These are phyloP conservation scores for Solenopsis fugax DNA, from an alignment of 1,140 invertebrate genomes.

Conservation along the genomic window DNA sequence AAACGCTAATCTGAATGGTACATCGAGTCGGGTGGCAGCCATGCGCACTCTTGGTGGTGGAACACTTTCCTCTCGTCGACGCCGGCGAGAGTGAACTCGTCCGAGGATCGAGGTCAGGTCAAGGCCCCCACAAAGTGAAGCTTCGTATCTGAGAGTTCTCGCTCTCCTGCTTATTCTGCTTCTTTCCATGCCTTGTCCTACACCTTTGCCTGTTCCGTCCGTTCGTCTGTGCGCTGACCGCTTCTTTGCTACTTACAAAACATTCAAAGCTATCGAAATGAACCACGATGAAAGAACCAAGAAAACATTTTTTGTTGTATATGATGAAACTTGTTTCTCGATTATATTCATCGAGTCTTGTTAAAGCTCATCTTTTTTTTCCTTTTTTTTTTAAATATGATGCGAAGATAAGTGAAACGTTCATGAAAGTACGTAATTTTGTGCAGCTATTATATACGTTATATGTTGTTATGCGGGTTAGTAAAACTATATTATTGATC, in stretches of 20 bases:
- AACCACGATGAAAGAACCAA: background rate
- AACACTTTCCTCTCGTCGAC: constrained; percentile 86
- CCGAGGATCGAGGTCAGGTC: constrained; percentile 86
- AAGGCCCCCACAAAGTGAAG: constrained; percentile 84
- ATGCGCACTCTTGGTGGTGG: constrained; percentile 77
- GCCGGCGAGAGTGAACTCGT: constrained; percentile 86
- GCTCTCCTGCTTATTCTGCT: constrained; percentile 35
- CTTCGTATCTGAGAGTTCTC: constrained; percentile 71
- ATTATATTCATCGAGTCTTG: background rate
- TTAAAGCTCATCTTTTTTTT: background rate
- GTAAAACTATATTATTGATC: constrained; percentile 25
- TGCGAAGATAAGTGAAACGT: constrained; percentile 11
- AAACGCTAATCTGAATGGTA: constrained; percentile 73
- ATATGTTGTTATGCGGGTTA: constrained; percentile 29
- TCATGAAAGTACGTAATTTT: constrained; percentile 19
- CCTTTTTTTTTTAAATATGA: background rate
- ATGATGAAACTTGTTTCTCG: background rate
- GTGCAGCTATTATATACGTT: constrained; percentile 20
- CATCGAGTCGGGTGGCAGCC: constrained; percentile 42
- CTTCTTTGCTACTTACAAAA: background rate
- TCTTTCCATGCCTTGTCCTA: background rate
- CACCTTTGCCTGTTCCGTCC: background rate
- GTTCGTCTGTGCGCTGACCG: background rate
- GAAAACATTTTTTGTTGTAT: background rate
- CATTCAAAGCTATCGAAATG: background rate